Base-by-base conservation (phyloP, 2,888 invertebrate genomes). In the Phymatocera aterrima region DNA sequence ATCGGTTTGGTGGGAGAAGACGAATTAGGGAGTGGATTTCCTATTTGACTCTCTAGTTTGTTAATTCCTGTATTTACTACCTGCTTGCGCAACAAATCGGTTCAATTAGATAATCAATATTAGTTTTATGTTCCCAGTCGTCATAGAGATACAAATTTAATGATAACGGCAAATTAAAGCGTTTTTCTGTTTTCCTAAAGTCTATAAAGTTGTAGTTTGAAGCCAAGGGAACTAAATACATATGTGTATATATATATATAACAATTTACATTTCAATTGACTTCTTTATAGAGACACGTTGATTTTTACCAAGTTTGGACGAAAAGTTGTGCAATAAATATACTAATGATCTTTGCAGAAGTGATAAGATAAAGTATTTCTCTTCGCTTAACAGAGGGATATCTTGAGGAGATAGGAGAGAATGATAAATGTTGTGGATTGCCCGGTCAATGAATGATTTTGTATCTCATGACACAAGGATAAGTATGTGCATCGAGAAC, bases 101-200 rank as follows among this genome's bases (percentile, higher is more conserved):
- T 68, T 68, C 68, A 46, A 68, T 68, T 46, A 68, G 43, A 68
- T 68, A 46, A 43, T 68, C 61, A 37, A 64, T 51, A 51, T 51
- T 51, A 1, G 3, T 18, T 51, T 12, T 12, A 51, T 64, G 34
- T 37, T 18, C 61, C 61, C n/a, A 37, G 61, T 64, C 37, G 61
- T 64, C 37, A 37, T 37, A 64, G 37, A 64, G 31, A 37, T 64
- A 64, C 18, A 46, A 31, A 46, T 46, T 68, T 43, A 68, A 46
- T 10, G 24, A 24, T 28, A 68, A 37, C 15, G 40, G 8, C 12
- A 3, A 15, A 3, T 34, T 43, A 46, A 15, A 68, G 43, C n/a
- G n/a, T 46, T 24, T 43, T 43, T 18, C 15, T 12, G 18, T 40
- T 24, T 6, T 1, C 15, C 46, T 43, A 10, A 15, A 68, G 24